Base-by-base conservation (phyloP, 2,888 invertebrate species). In the Nomada flava region DNA sequence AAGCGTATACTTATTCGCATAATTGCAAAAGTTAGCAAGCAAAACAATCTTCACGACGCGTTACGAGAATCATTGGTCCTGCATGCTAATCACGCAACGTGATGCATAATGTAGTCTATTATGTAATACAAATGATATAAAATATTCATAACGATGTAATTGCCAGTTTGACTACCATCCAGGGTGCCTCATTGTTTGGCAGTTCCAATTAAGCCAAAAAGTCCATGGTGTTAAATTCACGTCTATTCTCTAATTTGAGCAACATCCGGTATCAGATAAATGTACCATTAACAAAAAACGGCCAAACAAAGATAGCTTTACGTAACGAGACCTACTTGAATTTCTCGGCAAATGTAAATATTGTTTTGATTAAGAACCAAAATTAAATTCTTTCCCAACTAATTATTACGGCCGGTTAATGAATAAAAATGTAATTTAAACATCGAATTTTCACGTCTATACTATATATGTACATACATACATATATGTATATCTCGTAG, bases 81-180 rank as follows among this genome's bases (percentile, higher is more conserved):
- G 68, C 55, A 55, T 72, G 42, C 13, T 67, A 60, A 62, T 23
- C 15, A 42, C n/a, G 9, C 18, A n/a, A 4, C 9, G n/a, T 18
- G n/a, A 53, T 55, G n/a, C 20, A 70, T 64, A 76, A 63, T 64
- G n/a, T 60, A 68, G 60, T 52, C 44, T 64, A 69, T 76, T 79
- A 76, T 64, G 69, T 79, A 69, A 79, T 42, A 44, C n/a, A 50
- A 60, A 42, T 18, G 20, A 42, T 55, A 67, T 57, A 55, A 62
- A 77, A 72, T 67, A 72, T 72, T 67, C 15, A 57, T 78, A 71
- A 50, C 36, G 20, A 15, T 55, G 7, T 50, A 55, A 76, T 63
- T 71, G 50, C 26, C 18, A 20, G 29, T 50, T 57, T 55, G 26
- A n/a, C 3, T 9, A 52, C 18, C 7, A 11, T 18, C 18, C n/a